Conservation (phyloP, 2,797 vertebrate genomes). For the Mormyrus proboscirostris region DNA sequence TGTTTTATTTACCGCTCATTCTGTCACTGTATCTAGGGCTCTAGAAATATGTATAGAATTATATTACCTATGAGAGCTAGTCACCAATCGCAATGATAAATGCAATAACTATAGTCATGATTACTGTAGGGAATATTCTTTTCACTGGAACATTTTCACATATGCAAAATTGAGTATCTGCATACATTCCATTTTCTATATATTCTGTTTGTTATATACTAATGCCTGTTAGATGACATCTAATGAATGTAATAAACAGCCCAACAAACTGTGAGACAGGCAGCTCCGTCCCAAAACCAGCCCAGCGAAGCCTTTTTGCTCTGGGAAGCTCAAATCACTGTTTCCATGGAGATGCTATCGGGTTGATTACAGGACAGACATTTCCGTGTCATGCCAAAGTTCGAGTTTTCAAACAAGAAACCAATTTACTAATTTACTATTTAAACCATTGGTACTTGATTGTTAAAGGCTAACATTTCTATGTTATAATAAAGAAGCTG, state of each 20-base stretch:
- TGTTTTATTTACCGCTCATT: neutral
- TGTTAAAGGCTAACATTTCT: neutral
- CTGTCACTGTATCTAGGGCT: neutral
- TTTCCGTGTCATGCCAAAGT: neutral
- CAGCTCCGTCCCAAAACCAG: neutral
- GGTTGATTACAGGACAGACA: slow-evolving; percentile 11
- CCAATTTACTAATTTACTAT: neutral
- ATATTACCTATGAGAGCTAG: neutral
- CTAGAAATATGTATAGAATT: neutral
- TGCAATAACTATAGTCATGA: neutral
- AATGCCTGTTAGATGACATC: neutral
- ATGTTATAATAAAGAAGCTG: neutral
- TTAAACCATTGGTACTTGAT: neutral
- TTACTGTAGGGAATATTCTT: neutral
- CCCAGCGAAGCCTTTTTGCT: slow-evolving; percentile 3
- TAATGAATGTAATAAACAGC: neutral
- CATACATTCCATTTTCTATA: neutral
- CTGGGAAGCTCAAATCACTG: neutral
- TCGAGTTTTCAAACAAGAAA: neutral
- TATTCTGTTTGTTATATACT: neutral
- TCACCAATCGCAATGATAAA: neutral
- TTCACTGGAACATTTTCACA: neutral
- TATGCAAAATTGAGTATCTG: neutral
- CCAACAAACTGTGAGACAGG: neutral
- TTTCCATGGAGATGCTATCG: slow-evolving; percentile 13